These are phyloP conservation scores for Aspidiotus rigidus DNA, from an alignment of 2,888 invertebrate genomes.

Conservation along the genomic window DNA sequence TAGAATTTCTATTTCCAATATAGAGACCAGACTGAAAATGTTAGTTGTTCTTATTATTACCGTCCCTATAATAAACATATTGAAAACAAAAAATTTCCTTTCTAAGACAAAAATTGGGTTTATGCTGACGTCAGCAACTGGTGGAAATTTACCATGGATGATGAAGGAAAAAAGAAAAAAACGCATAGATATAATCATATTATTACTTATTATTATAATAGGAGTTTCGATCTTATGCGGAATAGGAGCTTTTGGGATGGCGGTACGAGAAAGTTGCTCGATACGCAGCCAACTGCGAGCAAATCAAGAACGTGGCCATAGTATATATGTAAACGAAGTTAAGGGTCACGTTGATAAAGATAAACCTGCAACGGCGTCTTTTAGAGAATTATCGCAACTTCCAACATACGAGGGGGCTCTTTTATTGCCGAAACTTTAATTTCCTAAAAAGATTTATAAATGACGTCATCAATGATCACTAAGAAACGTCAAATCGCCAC, in stretches of 20 bases:
- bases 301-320: not conserved
- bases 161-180: not conserved
- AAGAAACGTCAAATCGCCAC: conserved; percentile 35
- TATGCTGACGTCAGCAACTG: too few species aligned
- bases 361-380: conserved; percentile 25
- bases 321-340: not conserved
- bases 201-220: conserved; percentile 33
- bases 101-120: too few species aligned
- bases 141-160: too few species aligned
- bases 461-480: conserved; percentile 3
- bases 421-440: conserved; percentile 25
- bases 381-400: conserved; percentile 32
- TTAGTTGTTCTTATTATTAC: too few species aligned
- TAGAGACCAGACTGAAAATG: too few species aligned
- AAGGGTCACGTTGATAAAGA: not conserved
- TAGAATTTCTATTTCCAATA: too few species aligned
- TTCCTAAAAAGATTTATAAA: conserved; percentile 24
- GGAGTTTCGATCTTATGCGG: conserved; percentile 34
- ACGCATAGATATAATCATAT: conserved; percentile 25
- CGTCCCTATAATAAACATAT: too few species aligned
- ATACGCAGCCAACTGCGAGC: not conserved
- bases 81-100: too few species aligned
- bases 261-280: conserved; percentile 27
- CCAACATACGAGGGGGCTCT: conserved; percentile 35
- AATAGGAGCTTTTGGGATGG: conserved; percentile 32